Conservation (phyloP, 1,140 invertebrate genomes). For the Holcopasites calliopsidis region DNA sequence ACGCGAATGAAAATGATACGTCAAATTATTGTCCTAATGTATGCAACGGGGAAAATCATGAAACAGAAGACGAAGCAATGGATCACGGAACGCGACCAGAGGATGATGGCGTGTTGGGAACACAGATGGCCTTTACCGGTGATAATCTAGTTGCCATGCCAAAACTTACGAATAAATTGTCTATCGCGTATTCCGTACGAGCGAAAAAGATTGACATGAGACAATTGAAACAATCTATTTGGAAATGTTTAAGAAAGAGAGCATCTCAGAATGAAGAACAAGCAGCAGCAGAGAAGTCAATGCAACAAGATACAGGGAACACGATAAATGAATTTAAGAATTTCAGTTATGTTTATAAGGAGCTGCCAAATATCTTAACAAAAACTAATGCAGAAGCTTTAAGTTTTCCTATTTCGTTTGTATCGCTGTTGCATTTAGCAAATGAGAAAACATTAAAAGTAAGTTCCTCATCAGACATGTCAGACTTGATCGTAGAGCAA, state of each 20-base stretch:
- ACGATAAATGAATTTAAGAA: conserved; percentile 41
- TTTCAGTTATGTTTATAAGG: conserved; percentile 82
- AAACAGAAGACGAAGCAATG: conserved; percentile 70
- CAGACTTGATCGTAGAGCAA: conserved; percentile 59
- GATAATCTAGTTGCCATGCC: conserved; percentile 82
- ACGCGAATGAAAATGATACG: conserved; percentile 80
- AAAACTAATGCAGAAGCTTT: conserved; percentile 85
- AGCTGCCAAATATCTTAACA: conserved; percentile 82
- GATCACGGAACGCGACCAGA: conserved; percentile 69
- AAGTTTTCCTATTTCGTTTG: conserved; percentile 87
- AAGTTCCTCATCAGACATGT: conserved; percentile 40
- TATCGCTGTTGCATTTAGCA: conserved; percentile 88
- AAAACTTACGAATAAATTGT: conserved; percentile 81
- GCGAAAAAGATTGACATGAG: conserved; percentile 91
- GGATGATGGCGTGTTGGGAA: conserved; percentile 75
- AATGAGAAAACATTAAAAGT: conserved; percentile 84
- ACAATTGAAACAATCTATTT: conserved; percentile 86
- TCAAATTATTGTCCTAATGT: conserved; percentile 77
- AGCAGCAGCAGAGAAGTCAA: conserved; percentile 66
- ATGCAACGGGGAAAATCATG: conserved; percentile 71
- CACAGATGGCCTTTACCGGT: conserved; percentile 74
- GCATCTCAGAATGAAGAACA: conserved; percentile 53
- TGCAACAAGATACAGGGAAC: conserved; percentile 36
- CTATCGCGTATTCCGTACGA: conserved; percentile 86
- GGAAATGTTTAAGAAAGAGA: conserved; percentile 79